These are phyloP conservation scores for Aurelia aurita DNA, from an alignment of 30 jellyfish, hydroid and myxozoan species.

Conservation along the genomic window DNA sequence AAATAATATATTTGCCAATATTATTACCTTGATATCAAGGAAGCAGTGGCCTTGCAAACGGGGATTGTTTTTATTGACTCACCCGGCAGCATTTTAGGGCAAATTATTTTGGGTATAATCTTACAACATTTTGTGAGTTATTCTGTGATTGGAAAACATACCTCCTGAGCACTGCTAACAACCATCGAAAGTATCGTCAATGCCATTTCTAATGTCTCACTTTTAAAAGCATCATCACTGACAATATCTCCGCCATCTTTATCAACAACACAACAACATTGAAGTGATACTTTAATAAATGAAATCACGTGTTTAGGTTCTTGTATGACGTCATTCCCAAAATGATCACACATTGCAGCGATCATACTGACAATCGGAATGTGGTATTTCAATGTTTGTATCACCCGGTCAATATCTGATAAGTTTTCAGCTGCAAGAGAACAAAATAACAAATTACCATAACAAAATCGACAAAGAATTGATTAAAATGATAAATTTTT, in stretches of 20 bases:
- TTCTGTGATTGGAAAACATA: too few relatives aligned
- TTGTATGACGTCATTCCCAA: conserved; percentile 63
- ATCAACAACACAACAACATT: conserved; percentile 14
- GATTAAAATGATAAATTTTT: not conserved
- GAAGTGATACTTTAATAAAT: conserved; percentile 50
- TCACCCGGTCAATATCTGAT: conserved; percentile 10
- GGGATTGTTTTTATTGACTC: too few relatives aligned
- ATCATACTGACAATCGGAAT: conserved; percentile 70
- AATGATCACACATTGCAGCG: conserved; percentile 82
- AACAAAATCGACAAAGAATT: not conserved
- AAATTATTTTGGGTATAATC: too few relatives aligned
- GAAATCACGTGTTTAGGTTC: conserved; percentile 56
- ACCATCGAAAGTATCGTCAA: conserved; percentile 53
- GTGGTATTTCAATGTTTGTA: conserved; percentile 18
- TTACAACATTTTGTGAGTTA: too few relatives aligned
- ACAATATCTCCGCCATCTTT: conserved; percentile 23
- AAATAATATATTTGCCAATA: too few relatives aligned
- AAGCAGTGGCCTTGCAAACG: too few relatives aligned
- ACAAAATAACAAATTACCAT: not conserved
- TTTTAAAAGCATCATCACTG: conserved; percentile 6
- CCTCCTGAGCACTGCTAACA: conserved; percentile 20
- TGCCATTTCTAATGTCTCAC: conserved; percentile 54
- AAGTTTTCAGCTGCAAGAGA: conserved; percentile 17
- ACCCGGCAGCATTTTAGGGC: too few relatives aligned
- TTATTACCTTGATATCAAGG: too few relatives aligned